Conservation (phyloP, 2,888 invertebrate genomes). For the Drosophila tanythrix region DNA sequence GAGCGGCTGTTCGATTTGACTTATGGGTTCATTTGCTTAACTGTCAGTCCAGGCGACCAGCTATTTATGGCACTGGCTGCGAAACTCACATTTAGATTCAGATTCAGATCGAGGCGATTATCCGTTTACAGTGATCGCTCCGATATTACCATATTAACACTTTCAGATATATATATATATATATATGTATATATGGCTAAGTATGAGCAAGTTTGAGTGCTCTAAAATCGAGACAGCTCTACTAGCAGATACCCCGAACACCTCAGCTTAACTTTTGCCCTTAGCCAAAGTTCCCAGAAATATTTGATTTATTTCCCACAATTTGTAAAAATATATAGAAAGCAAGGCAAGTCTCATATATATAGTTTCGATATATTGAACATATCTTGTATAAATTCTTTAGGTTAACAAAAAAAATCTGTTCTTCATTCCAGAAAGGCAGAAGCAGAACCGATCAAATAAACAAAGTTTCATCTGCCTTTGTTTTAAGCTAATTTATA, state of each 20-base stretch:
- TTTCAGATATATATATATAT: not conserved
- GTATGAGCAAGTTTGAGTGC: not conserved
- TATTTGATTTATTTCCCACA: not conserved
- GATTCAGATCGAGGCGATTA: slow-evolving; percentile 4
- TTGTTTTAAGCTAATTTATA: not conserved
- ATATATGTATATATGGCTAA: not conserved
- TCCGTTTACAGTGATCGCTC: slow-evolving; percentile 16
- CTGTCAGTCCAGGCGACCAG: slow-evolving; percentile 52
- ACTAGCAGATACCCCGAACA: not conserved
- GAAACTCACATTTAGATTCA: not conserved
- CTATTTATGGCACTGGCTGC: slow-evolving; percentile 61
- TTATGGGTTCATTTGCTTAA: slow-evolving; percentile 82
- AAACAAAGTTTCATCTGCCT: not conserved
- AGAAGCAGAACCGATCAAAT: not conserved
- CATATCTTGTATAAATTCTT: not conserved
- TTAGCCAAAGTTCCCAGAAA: not conserved
- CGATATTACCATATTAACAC: too few species aligned
- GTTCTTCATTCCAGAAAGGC: not conserved
- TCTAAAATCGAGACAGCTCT: not conserved
- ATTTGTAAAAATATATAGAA: not conserved
- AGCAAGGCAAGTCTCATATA: not conserved
- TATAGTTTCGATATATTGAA: not conserved
- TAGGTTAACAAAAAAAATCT: not conserved
- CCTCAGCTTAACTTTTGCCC: not conserved
- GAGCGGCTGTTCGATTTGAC: slow-evolving; percentile 80